phyloP scores from a whole-genome alignment of 2,888 invertebrate genomes.

The Polydrusus tereticollis region DNA sequence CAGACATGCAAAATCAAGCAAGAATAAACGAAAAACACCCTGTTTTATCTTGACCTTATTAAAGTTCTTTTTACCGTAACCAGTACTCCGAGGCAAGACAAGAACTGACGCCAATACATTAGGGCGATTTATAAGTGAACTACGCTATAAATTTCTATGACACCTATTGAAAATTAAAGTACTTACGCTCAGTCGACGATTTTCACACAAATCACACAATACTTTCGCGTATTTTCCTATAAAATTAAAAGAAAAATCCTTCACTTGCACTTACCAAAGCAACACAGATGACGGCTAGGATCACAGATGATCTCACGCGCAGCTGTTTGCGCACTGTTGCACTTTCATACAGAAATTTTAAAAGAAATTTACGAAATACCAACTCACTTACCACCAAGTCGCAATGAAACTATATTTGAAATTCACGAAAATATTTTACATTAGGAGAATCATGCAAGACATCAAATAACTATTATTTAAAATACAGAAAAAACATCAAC shows the following conservation, averaged over 20 bases:
- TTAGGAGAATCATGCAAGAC: not conserved
- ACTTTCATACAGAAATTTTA: slow-evolving; percentile 26
- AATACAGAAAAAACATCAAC: not conserved
- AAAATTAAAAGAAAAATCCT: slow-evolving; percentile 36
- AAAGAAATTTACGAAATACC: slow-evolving; percentile 9
- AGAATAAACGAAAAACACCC: slow-evolving; percentile 1
- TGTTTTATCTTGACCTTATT: slow-evolving; percentile 37
- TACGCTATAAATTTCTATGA: slow-evolving; percentile 44
- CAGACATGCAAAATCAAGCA: not conserved
- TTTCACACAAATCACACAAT: slow-evolving; percentile 42
- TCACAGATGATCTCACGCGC: slow-evolving; percentile 43
- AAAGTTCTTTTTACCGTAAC: slow-evolving; percentile 38
- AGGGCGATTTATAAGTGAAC: slow-evolving; percentile 47
- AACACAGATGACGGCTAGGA: slow-evolving; percentile 49
- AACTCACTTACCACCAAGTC: not conserved
- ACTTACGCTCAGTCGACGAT: slow-evolving; percentile 40
- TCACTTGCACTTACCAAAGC: slow-evolving; percentile 43
- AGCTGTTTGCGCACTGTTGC: slow-evolving; percentile 43
- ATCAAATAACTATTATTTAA: not conserved
- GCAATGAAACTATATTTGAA: not conserved
- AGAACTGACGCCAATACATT: slow-evolving; percentile 47
- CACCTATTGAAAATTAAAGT: slow-evolving; percentile 35
- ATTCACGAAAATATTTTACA: slow-evolving; percentile 2
- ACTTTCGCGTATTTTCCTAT: slow-evolving; percentile 42
- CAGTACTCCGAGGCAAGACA: slow-evolving; percentile 33